Evolutionary conservation across 2,888 invertebrate species (phyloP).

Genomic region (Lasioglossum leucozonium): DNA sequence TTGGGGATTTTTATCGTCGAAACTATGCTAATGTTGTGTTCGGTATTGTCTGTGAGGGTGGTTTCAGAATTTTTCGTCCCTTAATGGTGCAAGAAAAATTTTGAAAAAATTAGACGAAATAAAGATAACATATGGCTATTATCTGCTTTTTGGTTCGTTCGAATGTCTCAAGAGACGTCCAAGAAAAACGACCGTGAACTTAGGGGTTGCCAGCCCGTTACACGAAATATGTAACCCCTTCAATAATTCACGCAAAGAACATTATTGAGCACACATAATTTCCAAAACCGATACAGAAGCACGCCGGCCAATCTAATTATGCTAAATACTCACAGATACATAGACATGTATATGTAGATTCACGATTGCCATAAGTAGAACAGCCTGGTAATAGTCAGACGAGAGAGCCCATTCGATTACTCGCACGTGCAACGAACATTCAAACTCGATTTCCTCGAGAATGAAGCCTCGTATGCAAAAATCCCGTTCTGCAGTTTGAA

Average conservation of each 20-base stretch:
- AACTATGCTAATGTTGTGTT: neutral
- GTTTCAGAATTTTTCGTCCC: neutral
- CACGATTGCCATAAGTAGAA: neutral
- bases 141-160: neutral
- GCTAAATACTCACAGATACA: neutral
- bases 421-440: neutral
- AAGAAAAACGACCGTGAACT: neutral
- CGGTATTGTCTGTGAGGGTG: too few species aligned
- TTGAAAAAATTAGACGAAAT: neutral
- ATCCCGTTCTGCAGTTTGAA: neutral
- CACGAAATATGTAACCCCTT: neutral
- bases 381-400: neutral
- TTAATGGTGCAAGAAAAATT: neutral
- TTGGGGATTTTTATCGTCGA: neutral
- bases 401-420: neutral
- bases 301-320: neutral
- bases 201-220: neutral
- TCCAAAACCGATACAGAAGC: neutral
- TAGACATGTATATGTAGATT: too few species aligned
- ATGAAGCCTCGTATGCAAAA: neutral
- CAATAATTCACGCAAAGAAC: neutral
- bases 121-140: neutral
- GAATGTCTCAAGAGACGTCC: neutral
- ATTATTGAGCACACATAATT: neutral
- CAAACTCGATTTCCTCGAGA: constrained; percentile 1